Evolutionary conservation across 2,113 vertebrate species (phyloP), one percentile per base, ranked within the genome.

Genomic region (Bambusicola thoracicus): DNA sequence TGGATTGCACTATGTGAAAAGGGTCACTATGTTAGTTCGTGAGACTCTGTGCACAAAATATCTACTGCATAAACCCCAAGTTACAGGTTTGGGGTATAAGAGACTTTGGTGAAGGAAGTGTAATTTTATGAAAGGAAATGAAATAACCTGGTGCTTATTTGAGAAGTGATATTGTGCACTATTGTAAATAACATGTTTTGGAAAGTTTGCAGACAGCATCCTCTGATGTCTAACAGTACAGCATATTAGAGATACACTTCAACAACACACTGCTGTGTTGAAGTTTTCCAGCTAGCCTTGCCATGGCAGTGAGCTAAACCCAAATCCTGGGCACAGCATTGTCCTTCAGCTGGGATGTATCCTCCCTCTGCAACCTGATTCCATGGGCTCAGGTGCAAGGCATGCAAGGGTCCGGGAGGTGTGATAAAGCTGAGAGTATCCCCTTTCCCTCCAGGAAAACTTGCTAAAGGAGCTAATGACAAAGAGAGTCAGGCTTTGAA

Each of bases 391-490:
- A 53, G 36, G n/a, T 2, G 0, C 24, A 30, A 65, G 62, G 20
- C 1, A 0, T 75, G 51, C 34, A 48, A 79, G 29, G 27, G 21
- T 74, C 72, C 62, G 73, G 49, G 67, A 90, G 56, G 24, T 1
- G 1, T n/a, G 70, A 65, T 0, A 1, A 43, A 51, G 22, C n/a
- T 77, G 49, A 16, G 22, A 85, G 16, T 30, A 4, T 58, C 16
- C 36, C 19, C 25, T 84, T 87, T 43, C 14, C 53, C 8, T 25
- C 11, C 46, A 40, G 44, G 41, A 73, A 68, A 41, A 61, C 20
- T 9, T 46, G 12, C 29, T 80, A 40, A 40, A 56, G 68, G 9
- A 38, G 19, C 8, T 62, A 24, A 43, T 0, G 0, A 15, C 58
- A 67, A 36, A 41, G 36, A 65, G 8, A 18, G 46, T 46, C 36